phyloP scores from a whole-genome alignment of 1,140 invertebrate genomes.

The Bombyx mori region DNA sequence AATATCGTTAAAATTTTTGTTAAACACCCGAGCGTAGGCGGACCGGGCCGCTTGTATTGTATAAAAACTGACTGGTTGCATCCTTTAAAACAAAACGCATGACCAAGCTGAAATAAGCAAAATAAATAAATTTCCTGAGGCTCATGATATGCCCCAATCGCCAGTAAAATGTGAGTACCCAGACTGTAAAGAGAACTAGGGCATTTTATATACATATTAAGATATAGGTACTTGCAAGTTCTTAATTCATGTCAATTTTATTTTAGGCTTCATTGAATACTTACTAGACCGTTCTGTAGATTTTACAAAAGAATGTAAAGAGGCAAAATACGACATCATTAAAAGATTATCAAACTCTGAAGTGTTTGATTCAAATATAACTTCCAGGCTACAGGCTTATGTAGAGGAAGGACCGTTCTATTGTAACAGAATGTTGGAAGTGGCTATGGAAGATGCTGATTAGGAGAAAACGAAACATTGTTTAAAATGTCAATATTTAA shows the following conservation, averaged over 20 bases:
- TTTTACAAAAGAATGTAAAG: constrained; percentile 79
- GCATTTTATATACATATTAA: too few species aligned
- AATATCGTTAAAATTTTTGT: too few species aligned
- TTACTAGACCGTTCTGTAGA: constrained; percentile 80
- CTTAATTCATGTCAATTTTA: not conserved
- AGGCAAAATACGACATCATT: constrained; percentile 82
- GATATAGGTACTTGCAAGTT: not conserved
- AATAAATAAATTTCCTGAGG: too few species aligned
- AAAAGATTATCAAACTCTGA: constrained; percentile 74
- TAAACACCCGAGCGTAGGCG: too few species aligned
- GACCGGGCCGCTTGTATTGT: too few species aligned
- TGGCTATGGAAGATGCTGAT: constrained; percentile 77
- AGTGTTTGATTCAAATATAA: constrained; percentile 76
- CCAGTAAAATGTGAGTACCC: too few species aligned
- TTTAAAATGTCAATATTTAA: constrained; percentile 5
- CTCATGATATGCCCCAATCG: too few species aligned
- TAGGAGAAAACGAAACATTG: constrained; percentile 7
- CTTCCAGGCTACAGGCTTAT: constrained; percentile 75
- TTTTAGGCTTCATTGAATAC: constrained; percentile 80
- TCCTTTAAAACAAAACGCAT: too few species aligned
- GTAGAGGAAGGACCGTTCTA: constrained; percentile 82
- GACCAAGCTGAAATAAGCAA: too few species aligned
- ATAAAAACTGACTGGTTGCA: too few species aligned
- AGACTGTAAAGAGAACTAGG: too few species aligned
- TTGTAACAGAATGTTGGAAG: constrained; percentile 76